A percentile compares a stretch with the other conserved stretches of the same genome.
These are phyloP conservation scores for Macrosiphum euphorbiae DNA, from an alignment of 2,888 invertebrate genomes.

Conservation along the genomic window DNA sequence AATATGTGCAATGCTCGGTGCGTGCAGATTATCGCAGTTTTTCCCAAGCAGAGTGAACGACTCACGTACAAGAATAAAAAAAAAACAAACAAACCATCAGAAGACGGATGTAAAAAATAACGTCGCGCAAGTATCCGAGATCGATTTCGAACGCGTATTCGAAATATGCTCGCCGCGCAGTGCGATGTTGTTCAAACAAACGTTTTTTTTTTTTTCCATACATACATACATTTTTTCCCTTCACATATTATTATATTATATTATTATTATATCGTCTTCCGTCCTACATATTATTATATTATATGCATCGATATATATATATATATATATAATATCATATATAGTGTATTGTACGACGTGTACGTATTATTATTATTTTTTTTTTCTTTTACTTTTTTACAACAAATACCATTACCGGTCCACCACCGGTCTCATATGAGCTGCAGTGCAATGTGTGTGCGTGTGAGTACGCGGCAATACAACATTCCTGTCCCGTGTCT, in stretches of 20 bases:
- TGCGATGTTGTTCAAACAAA: conserved; percentile 4
- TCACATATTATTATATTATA: conserved; percentile 17
- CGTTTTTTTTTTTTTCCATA: conserved; percentile 7
- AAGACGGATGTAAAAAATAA: conserved; percentile 16
- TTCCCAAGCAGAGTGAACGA: conserved; percentile 29
- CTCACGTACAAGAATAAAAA: not conserved
- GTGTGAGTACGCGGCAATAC: conserved; percentile 32
- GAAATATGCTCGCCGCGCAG: conserved; percentile 45
- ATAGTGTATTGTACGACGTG: not conserved
- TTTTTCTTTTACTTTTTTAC: conserved; percentile 28
- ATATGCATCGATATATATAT: not conserved
- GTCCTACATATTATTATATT: conserved; percentile 1
- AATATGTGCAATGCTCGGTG: not conserved
- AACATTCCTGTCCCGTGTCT: conserved; percentile 62
- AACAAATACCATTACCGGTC: conserved; percentile 60
- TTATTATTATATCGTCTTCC: not conserved
- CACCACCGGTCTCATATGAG: not conserved
- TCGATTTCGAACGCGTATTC: conserved; percentile 32
- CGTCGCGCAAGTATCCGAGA: conserved; percentile 14
- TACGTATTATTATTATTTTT: conserved; percentile 21
- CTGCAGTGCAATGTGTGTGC: not conserved
- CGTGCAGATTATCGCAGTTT: conserved; percentile 16
- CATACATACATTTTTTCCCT: not conserved
- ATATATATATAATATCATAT: too few species aligned
- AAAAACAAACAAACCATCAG: not conserved